phyloP scores from a whole-genome alignment of 92 coral and sea anemone genomes.

The Actinostola sp. region DNA sequence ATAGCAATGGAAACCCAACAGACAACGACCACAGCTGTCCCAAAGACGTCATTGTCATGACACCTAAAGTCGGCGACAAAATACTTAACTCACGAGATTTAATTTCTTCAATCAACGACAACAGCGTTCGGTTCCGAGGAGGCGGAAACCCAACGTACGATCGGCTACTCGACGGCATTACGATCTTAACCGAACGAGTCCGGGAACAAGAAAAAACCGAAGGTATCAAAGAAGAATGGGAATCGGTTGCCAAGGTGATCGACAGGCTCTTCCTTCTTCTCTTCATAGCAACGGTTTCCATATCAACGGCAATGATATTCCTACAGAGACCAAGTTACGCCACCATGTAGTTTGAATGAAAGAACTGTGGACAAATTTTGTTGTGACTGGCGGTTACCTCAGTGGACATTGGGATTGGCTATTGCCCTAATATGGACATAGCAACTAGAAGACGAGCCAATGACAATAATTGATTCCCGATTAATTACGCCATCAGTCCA shows the following conservation, averaged over 20 bases:
- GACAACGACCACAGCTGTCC: slow-evolving; percentile 50
- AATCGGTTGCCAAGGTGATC: slow-evolving; percentile 92
- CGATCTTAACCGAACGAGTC: slow-evolving; percentile 80
- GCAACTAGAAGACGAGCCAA: slow-evolving; percentile 7
- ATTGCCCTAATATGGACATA: slow-evolving; percentile 25
- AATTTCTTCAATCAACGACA: slow-evolving; percentile 77
- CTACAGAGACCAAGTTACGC: slow-evolving; percentile 88
- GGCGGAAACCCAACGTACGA: slow-evolving; percentile 64
- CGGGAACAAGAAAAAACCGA: slow-evolving; percentile 90
- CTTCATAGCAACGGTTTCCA: slow-evolving; percentile 88
- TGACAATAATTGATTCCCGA: slow-evolving; percentile 9
- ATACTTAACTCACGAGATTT: slow-evolving; percentile 74
- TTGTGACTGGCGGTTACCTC: slow-evolving; percentile 10
- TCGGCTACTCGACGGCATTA: slow-evolving; percentile 76
- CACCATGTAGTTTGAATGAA: slow-evolving; percentile 60
- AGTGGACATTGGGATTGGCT: background rate
- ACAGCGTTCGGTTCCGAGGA: slow-evolving; percentile 72
- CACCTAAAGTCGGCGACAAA: slow-evolving; percentile 80
- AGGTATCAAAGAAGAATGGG: slow-evolving; percentile 91
- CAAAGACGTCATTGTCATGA: slow-evolving; percentile 79
- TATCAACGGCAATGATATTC: slow-evolving; percentile 88
- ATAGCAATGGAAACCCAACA: slow-evolving; percentile 59
- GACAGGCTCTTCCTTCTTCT: slow-evolving; percentile 86
- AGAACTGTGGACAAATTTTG: background rate
- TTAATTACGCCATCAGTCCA: background rate